Base-by-base conservation (phyloP, 2,797 vertebrate genomes). In the Spondyliosoma cantharus region DNA sequence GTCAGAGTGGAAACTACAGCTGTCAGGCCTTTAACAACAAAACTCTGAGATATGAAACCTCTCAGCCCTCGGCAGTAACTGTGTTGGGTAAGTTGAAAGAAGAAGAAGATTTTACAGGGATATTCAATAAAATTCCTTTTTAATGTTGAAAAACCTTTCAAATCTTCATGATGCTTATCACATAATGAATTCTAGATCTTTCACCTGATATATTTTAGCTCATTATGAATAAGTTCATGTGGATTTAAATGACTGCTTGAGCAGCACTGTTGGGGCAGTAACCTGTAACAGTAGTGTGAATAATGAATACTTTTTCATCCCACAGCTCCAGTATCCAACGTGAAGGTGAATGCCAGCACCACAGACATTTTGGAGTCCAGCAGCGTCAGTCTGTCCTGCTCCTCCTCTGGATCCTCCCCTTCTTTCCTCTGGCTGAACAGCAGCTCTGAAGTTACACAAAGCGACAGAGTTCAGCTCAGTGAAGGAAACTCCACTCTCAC, bases 1-100 rank as follows among this genome's bases (percentile, higher is more conserved):
- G 0, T 73, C 84, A 92, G 52, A 84, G 81, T 49, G 94, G 93
- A 8, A 84, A 64, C 71, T 94, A 93, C 88, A 88, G 72, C 86
- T 94, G 93, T 70, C 48, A 62, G 69, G 89, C 89, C 37, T 72
- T 75, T 37, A 94, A 94, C 76, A 59, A 3, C 14, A 86, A 66
- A 82, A 94, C 84, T 9, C 7, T 56, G 71, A 89, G 66, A 78
- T 54, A 60, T 48, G 27, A 69, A 54, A 69, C 61, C 45, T 92
- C 91, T 60, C 43, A 62, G 7, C 52, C 27, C 5, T 11, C 57
- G 61, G 20, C 3, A 20, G 19, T 94, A 15, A 76, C 50, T 59
- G 71, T 94, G 9, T 32, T 84, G 4, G 45, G 92, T 94, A 71
- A 85, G 89, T 86, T 52, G 2, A 0, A 8, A 4, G 24, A 37